Conservation (phyloP, 1,140 invertebrate species). For the Drosophila ogumai region DNA sequence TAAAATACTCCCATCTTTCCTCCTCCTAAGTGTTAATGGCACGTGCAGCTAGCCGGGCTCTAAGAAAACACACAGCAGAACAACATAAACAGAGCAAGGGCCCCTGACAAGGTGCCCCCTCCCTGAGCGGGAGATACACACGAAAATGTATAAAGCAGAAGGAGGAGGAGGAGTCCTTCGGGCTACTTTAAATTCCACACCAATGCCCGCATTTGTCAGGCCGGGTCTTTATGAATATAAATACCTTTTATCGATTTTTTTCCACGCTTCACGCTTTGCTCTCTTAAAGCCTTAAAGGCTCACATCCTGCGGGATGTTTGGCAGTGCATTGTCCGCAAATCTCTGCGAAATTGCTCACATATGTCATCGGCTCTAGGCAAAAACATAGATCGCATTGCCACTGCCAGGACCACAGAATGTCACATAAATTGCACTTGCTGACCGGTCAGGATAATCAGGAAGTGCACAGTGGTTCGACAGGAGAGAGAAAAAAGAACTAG, state of each 20-base stretch:
- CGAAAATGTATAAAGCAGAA: background rate
- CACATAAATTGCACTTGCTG: constrained; percentile 64
- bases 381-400: constrained; percentile 63
- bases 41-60: constrained; percentile 63
- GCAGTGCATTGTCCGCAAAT: constrained; percentile 71
- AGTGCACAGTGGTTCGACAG: constrained; percentile 24
- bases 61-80: constrained; percentile 30
- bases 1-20: constrained; percentile 39
- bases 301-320: constrained; percentile 18
- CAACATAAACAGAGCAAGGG: constrained; percentile 43
- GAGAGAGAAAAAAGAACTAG: too few relatives aligned
- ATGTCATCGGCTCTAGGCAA: constrained; percentile 61
- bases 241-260: constrained; percentile 80
- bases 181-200: constrained; percentile 82
- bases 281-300: constrained; percentile 48
- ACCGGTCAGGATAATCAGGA: constrained; percentile 55
- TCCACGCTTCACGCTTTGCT: constrained; percentile 14
- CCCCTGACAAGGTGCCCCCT: constrained; percentile 30
- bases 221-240: constrained; percentile 78
- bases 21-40: constrained; percentile 78
- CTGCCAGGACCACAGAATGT: constrained; percentile 41
- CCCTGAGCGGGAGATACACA: constrained; percentile 18
- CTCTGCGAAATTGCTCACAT: constrained; percentile 79
- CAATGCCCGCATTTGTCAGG: constrained; percentile 60
- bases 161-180: constrained; percentile 20